phyloP scores from a whole-genome alignment of 2,113 vertebrate genomes.

The Pandion haliaetus region DNA sequence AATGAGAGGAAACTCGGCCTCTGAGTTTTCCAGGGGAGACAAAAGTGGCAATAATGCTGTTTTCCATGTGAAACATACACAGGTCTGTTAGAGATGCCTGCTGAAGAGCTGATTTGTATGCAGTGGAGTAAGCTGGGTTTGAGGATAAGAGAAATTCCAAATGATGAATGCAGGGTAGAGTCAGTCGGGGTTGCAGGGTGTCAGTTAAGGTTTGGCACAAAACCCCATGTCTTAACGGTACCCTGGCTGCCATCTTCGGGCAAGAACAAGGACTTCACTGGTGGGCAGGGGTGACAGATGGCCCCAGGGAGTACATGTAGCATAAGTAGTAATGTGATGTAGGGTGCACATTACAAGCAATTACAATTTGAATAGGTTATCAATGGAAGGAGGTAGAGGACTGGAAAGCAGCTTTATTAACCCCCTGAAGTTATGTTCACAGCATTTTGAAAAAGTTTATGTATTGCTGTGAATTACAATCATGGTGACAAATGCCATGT shows the following conservation, averaged over 20 bases:
- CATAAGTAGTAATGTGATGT: conserved; percentile 51
- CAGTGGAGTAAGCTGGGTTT: background rate
- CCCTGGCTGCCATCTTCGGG: background rate
- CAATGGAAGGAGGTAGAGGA: conserved; percentile 40
- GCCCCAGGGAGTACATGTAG: background rate
- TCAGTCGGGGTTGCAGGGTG: accelerated
- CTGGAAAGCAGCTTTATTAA: conserved; percentile 71
- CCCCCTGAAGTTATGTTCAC: conserved; percentile 61
- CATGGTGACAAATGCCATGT: conserved; percentile 23
- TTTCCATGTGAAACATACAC: background rate
- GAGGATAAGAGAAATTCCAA: background rate
- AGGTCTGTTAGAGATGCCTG: background rate
- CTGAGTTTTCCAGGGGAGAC: background rate
- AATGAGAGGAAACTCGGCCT: background rate
- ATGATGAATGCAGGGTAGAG: background rate
- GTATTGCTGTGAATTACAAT: conserved; percentile 62
- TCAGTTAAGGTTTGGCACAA: background rate
- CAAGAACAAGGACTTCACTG: background rate
- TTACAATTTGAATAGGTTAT: conserved; percentile 75
- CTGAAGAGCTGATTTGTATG: background rate
- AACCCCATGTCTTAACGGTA: background rate
- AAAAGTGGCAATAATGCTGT: background rate
- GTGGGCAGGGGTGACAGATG: conserved; percentile 41
- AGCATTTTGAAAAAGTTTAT: conserved; percentile 62
- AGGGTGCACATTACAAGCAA: conserved; percentile 58